A percentile compares a stretch with the other conserved stretches of the same genome.
Conservation (phyloP, 2,797 vertebrate species). For the Dromococcyx pavoninus region DNA sequence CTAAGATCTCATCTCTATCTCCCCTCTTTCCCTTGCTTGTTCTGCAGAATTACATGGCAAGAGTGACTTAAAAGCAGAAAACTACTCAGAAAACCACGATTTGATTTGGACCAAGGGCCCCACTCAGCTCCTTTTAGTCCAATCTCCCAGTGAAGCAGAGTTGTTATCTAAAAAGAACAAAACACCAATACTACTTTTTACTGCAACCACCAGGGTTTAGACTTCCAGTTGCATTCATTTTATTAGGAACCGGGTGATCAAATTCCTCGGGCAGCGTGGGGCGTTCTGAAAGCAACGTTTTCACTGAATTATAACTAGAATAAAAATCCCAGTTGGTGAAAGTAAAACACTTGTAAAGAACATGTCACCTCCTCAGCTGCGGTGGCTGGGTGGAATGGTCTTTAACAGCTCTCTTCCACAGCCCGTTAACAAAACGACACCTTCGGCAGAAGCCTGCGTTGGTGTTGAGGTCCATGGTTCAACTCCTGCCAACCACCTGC, state of each 20-base stretch:
- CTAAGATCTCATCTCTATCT: too few species aligned
- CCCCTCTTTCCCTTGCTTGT: background rate
- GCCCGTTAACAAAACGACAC: background rate
- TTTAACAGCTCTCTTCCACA: background rate
- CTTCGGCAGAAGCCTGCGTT: background rate
- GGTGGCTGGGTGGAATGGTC: background rate
- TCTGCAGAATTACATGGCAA: background rate
- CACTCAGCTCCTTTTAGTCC: background rate
- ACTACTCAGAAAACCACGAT: background rate
- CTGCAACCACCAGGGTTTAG: background rate
- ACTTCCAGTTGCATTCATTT: conserved; percentile 5
- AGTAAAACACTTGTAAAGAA: conserved; percentile 42
- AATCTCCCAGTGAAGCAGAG: background rate
- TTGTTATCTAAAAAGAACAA: background rate
- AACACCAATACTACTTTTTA: background rate
- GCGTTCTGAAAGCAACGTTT: background rate
- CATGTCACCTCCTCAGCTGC: background rate
- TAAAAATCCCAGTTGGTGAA: conserved; percentile 14
- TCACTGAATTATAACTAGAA: background rate
- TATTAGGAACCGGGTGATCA: background rate
- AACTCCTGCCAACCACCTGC: background rate
- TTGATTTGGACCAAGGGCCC: background rate
- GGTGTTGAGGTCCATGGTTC: background rate
- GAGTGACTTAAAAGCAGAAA: background rate
- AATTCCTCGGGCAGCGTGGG: background rate